Conservation (phyloP, 92 coral and sea anemone genomes). For the Phenganax marumi region DNA sequence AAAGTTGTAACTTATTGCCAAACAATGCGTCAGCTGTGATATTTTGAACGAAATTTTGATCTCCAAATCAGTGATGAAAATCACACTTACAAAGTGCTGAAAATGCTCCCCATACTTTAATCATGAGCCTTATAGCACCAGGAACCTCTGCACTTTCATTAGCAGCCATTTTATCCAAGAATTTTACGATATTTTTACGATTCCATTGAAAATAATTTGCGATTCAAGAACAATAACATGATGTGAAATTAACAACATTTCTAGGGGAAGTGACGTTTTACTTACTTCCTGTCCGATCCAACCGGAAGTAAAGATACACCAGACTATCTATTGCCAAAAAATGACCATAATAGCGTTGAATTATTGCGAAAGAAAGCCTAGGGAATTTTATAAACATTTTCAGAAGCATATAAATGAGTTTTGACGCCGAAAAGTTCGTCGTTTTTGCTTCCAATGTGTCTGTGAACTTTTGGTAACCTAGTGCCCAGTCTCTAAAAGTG, state of each 20-base stretch:
- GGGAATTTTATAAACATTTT: neutral
- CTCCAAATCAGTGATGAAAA: neutral
- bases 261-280: constrained; percentile 10
- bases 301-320: neutral
- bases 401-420: neutral
- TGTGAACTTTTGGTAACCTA: neutral
- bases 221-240: neutral
- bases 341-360: neutral
- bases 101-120: constrained; percentile 92
- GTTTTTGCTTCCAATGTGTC: neutral
- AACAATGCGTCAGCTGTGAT: neutral
- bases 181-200: neutral
- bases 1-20: too few relatives aligned
- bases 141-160: constrained; percentile 66
- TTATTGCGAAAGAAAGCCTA: neutral
- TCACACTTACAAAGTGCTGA: constrained; percentile 87
- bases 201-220: neutral
- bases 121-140: constrained; percentile 73
- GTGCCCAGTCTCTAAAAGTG: constrained; percentile 21
- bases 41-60: too few relatives aligned
- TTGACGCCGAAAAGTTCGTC: neutral
- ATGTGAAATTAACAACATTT: constrained; percentile 1
- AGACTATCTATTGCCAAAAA: neutral
- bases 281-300: neutral
- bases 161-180: constrained; percentile 60